These are phyloP conservation scores for Eubucco bourcierii DNA, from an alignment of 2,113 vertebrate genomes.

Conservation along the genomic window DNA sequence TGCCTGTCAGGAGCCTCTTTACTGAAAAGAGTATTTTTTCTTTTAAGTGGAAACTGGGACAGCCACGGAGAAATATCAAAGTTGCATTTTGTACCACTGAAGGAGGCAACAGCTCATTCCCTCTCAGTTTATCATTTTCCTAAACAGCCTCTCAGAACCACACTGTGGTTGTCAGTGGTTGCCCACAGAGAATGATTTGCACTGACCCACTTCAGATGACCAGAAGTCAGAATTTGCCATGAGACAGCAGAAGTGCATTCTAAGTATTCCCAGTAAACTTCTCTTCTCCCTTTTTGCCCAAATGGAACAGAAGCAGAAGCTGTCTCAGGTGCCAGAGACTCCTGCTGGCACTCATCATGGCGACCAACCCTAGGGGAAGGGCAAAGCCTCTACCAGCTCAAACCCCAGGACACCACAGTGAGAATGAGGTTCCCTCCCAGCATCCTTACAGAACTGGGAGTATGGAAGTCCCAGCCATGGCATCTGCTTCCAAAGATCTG, in stretches of 20 bases:
- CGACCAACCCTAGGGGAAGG: not conserved
- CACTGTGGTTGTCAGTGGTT: not conserved
- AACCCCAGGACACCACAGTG: not conserved
- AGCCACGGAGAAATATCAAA: constrained; percentile 3
- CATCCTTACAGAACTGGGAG: not conserved
- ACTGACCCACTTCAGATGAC: not conserved
- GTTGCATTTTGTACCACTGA: not conserved
- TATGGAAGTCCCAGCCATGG: not conserved
- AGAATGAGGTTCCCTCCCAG: not conserved
- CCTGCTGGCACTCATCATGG: not conserved
- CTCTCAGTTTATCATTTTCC: not conserved
- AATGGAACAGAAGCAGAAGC: not conserved
- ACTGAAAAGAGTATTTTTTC: not conserved
- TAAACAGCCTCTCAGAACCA: constrained; percentile 8
- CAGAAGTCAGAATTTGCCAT: not conserved
- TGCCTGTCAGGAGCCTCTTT: not conserved
- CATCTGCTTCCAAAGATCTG: not conserved
- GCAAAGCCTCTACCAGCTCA: not conserved
- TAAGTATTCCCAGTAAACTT: not conserved
- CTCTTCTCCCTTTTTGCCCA: not conserved
- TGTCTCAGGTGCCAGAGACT: not conserved
- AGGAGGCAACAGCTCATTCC: not conserved
- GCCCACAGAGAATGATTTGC: not conserved
- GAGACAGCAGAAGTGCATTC: not conserved
- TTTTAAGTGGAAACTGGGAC: not conserved